A percentile compares a stretch with the other conserved stretches of the same genome.
These are phyloP conservation scores for Epirrhoe tristata DNA, from an alignment of 2,888 invertebrate genomes.

Conservation along the genomic window DNA sequence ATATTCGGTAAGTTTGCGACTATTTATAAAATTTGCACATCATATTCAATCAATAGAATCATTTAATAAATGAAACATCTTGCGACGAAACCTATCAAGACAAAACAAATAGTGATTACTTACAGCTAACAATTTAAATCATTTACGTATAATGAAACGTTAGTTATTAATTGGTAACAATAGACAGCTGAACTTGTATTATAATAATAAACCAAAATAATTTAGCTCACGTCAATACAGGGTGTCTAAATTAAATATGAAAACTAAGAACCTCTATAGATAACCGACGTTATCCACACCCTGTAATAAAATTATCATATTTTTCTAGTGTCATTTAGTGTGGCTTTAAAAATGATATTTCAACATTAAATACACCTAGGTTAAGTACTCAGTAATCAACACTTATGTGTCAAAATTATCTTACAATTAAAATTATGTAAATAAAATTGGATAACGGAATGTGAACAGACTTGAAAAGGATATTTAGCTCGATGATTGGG, in stretches of 20 bases:
- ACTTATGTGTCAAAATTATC: slow-evolving; percentile 43
- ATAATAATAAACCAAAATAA: slow-evolving; percentile 18
- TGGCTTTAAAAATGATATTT: slow-evolving; percentile 23
- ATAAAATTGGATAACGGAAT: slow-evolving; percentile 57
- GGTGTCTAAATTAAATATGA: slow-evolving; percentile 12
- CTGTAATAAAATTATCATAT: slow-evolving; percentile 15
- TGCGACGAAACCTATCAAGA: slow-evolving; percentile 10
- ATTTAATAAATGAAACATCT: slow-evolving; percentile 11
- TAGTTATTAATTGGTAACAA: slow-evolving; percentile 39
- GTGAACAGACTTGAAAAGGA: slow-evolving; percentile 48
- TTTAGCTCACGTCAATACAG: slow-evolving; percentile 14
- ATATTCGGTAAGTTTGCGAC: slow-evolving; percentile 34
- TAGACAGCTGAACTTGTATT: slow-evolving; percentile 27
- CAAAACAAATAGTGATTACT: slow-evolving; percentile 27
- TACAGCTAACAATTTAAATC: slow-evolving; percentile 19
- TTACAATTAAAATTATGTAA: slow-evolving; percentile 38
- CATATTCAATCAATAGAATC: slow-evolving; percentile 16
- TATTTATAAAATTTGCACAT: slow-evolving; percentile 40
- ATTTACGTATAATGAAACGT: slow-evolving; percentile 35
- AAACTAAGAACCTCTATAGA: slow-evolving; percentile 8
- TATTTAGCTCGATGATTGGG: background rate
- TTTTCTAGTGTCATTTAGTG: slow-evolving; percentile 26
- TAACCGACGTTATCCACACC: slow-evolving; percentile 10
- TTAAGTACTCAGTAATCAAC: slow-evolving; percentile 55
- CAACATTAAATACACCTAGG: slow-evolving; percentile 31